Evolutionary conservation across 2,113 vertebrate species (phyloP).

Genomic region (Scytalopus superciliaris): DNA sequence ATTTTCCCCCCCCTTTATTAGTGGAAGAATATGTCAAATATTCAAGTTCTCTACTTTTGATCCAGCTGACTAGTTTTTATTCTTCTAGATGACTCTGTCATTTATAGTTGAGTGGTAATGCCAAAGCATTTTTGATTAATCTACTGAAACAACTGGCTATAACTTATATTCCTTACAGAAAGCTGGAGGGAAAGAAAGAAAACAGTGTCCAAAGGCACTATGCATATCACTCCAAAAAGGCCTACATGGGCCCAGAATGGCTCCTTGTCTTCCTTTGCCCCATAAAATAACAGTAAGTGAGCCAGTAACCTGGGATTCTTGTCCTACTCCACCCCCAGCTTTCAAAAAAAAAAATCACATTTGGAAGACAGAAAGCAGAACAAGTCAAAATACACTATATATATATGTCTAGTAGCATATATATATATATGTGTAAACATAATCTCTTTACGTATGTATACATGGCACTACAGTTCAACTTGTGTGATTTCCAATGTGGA

Average conservation of each 20-base stretch:
- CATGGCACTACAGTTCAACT: not conserved
- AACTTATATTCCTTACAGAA: not conserved
- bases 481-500: fast-evolving
- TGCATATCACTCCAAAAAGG: not conserved
- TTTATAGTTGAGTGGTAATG: not conserved
- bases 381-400: not conserved
- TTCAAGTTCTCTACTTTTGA: not conserved
- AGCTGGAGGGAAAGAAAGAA: not conserved
- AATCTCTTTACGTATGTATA: not conserved
- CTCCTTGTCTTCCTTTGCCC: not conserved
- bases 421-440: not conserved
- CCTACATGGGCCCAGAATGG: fast-evolving
- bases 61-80: not conserved
- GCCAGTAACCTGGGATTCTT: not conserved
- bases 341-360: not conserved
- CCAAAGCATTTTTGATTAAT: not conserved
- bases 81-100: not conserved
- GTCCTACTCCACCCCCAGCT: not conserved
- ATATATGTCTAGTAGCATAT: not conserved
- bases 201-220: not conserved
- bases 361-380: not conserved
- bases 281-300: not conserved
- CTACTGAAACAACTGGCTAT: not conserved
- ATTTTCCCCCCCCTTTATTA: not conserved
- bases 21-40: not conserved